Conservation (phyloP, 2,888 invertebrate genomes). For the Drosophila meridiana region DNA sequence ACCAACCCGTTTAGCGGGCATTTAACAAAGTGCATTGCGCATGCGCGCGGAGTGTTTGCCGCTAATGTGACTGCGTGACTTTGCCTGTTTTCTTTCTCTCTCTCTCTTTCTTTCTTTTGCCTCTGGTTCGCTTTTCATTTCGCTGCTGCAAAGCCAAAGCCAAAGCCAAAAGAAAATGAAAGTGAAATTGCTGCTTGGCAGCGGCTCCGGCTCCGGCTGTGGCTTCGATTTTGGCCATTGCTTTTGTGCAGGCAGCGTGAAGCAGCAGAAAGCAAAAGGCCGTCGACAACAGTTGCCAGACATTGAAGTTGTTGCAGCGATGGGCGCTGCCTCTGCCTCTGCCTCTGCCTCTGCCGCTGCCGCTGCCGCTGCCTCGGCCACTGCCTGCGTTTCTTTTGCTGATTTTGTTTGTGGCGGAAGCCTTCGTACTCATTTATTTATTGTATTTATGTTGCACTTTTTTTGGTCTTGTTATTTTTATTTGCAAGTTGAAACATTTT, state of each 20-base stretch:
- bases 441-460: conserved; percentile 47
- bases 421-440: conserved; percentile 62
- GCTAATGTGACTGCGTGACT: conserved; percentile 71
- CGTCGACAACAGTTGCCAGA: conserved; percentile 37
- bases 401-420: conserved; percentile 69
- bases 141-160: conserved; percentile 58
- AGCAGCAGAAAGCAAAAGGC: conserved; percentile 48
- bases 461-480: conserved; percentile 37
- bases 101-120: conserved; percentile 19
- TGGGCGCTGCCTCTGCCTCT: conserved; percentile 37
- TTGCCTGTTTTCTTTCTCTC: conserved; percentile 37
- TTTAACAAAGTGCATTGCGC: conserved; percentile 68
- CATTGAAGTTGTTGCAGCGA: conserved; percentile 24
- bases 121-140: conserved; percentile 61
- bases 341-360: conserved; percentile 32
- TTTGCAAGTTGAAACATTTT: conserved; percentile 63
- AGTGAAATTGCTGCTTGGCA: conserved; percentile 73
- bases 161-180: conserved; percentile 77
- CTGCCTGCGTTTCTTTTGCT: conserved; percentile 16
- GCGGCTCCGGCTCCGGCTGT: conserved; percentile 17
- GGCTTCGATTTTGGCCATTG: conserved; percentile 46
- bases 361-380: conserved; percentile 22
- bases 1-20: conserved; percentile 37
- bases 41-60: conserved; percentile 57
- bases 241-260: conserved; percentile 76